phyloP scores from a whole-genome alignment of 1,140 invertebrate genomes.

The Bombus superbus region DNA sequence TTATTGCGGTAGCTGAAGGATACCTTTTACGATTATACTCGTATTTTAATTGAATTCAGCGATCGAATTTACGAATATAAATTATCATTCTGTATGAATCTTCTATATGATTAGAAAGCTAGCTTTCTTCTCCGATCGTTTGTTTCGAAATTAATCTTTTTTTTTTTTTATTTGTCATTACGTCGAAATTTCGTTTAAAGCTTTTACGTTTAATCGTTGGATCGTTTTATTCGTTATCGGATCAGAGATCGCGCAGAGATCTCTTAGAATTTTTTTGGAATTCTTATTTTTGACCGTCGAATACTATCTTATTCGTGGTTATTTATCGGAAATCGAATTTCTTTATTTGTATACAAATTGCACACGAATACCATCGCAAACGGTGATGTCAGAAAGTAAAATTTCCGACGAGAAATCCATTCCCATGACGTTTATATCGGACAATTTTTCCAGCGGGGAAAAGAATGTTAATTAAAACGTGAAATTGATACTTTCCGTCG shows the following conservation, averaged over 20 bases:
- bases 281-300: not conserved
- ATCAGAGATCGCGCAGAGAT: not conserved
- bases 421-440: not conserved
- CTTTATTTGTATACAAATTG: not conserved
- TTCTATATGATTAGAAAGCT: no score
- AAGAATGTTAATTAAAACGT: not conserved
- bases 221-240: no score
- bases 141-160: not conserved
- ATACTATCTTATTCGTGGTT: no score
- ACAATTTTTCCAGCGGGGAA: not conserved
- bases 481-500: slow-evolving; percentile 3
- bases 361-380: not conserved
- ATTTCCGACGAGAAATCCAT: not conserved
- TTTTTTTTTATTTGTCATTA: no score
- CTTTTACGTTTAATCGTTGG: not conserved
- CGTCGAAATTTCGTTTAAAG: not conserved
- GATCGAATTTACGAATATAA: no score
- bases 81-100: no score
- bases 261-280: not conserved
- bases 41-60: no score
- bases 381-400: not conserved
- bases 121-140: not conserved
- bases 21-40: not conserved
- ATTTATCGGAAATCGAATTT: not conserved
- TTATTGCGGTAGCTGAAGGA: not conserved